Percentiles rank a stretch among this genome's conserved stretches.
Evolutionary conservation across 2,113 vertebrate species (phyloP).

Genomic region (Glaucomys volans): DNA sequence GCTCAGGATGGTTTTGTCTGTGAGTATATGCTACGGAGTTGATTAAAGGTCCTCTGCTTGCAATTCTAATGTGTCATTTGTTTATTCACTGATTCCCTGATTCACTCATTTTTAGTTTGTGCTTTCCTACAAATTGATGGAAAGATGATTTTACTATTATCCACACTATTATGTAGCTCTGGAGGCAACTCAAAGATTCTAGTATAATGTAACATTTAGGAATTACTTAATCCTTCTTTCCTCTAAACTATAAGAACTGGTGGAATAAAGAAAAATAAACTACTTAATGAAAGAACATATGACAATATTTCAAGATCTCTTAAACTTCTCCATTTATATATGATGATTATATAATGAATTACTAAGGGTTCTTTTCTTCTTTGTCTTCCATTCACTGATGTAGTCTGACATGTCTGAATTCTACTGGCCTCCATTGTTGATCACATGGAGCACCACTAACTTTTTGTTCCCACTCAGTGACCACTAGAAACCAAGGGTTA

Average conservation of each 20-base stretch:
- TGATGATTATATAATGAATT: background rate
- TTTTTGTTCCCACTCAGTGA: background rate
- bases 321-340: background rate
- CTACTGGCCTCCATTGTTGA: background rate
- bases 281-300: slow-evolving; percentile 27
- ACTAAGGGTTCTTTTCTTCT: background rate
- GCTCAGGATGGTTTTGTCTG: background rate
- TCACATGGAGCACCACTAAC: background rate
- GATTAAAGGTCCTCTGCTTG: background rate
- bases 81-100: background rate
- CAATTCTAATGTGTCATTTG: background rate
- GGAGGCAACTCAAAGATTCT: background rate
- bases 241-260: background rate
- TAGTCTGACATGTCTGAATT: background rate
- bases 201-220: background rate
- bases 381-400: background rate
- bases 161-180: background rate
- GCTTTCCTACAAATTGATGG: background rate
- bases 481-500: background rate
- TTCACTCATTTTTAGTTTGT: background rate
- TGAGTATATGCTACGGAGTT: background rate
- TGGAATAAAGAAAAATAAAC: background rate
- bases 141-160: background rate
- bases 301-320: slow-evolving; percentile 21
- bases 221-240: slow-evolving; percentile 33